These are phyloP conservation scores for Rhynchonema sp. DNA, from an alignment of 2,888 invertebrate species.

Conservation along the genomic window DNA sequence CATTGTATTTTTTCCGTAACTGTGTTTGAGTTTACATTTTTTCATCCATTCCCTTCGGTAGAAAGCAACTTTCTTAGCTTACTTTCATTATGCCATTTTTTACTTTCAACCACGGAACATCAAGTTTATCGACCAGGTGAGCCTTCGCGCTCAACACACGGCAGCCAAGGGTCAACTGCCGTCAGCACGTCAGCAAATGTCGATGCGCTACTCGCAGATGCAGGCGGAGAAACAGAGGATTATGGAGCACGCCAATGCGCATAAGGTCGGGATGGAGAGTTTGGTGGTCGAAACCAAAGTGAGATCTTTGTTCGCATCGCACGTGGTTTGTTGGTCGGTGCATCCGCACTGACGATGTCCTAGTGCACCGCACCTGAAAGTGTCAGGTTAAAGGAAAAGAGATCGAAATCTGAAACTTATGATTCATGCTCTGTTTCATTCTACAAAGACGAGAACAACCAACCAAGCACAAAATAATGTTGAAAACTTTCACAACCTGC, in stretches of 20 bases:
- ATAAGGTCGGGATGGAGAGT: not conserved
- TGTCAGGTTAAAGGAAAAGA: too few species aligned
- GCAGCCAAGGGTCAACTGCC: conserved; percentile 2
- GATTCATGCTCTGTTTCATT: too few species aligned
- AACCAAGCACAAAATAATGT: not conserved
- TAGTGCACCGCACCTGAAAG: too few species aligned
- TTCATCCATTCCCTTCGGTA: too few species aligned
- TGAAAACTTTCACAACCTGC: not conserved
- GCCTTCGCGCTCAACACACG: not conserved
- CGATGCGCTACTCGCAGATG: conserved; percentile 1
- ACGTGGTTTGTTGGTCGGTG: not conserved
- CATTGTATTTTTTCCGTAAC: too few species aligned
- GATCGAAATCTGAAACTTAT: too few species aligned
- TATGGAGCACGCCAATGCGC: not conserved
- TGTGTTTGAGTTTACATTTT: too few species aligned
- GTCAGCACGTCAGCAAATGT: not conserved
- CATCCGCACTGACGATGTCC: too few species aligned
- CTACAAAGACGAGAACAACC: too few species aligned
- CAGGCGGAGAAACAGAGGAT: not conserved
- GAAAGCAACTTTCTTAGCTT: too few species aligned
- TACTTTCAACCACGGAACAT: too few species aligned
- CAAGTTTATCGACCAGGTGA: not conserved
- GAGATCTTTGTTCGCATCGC: not conserved
- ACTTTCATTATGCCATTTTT: too few species aligned
- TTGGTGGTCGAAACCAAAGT: not conserved